These are phyloP conservation scores for Mesorhabditis spiculigera DNA, from an alignment of 2,888 invertebrate genomes.

Conservation along the genomic window DNA sequence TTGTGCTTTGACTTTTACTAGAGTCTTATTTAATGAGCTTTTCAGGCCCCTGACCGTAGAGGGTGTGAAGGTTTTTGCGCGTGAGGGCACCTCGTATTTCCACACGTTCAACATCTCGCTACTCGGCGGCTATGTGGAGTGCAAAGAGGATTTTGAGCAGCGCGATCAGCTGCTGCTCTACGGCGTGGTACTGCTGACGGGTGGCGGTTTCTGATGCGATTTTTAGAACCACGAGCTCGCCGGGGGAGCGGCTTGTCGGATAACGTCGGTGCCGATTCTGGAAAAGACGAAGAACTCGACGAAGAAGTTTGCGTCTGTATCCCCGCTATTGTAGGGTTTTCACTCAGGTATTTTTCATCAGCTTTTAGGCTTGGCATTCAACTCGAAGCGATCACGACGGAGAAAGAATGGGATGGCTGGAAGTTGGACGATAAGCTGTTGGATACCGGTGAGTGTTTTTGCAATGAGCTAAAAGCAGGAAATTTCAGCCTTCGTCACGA, in stretches of 20 bases:
- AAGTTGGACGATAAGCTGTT: slow-evolving; percentile 43
- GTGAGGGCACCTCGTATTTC: slow-evolving; percentile 55
- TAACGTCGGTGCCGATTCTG: slow-evolving; percentile 44
- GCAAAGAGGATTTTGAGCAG: slow-evolving; percentile 35
- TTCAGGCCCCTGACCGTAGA: slow-evolving; percentile 59
- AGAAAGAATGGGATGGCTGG: slow-evolving; percentile 29
- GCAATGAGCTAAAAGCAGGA: not conserved
- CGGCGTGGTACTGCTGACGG: not conserved
- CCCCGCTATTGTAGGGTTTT: slow-evolving; percentile 34
- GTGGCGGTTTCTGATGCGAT: not conserved
- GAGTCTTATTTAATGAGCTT: slow-evolving; percentile 10
- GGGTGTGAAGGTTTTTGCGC: slow-evolving; percentile 58
- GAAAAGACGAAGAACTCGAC: slow-evolving; percentile 18
- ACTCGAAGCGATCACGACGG: slow-evolving; percentile 37
- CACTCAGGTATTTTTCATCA: slow-evolving; percentile 6
- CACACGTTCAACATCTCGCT: slow-evolving; percentile 52
- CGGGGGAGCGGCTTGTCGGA: slow-evolving; percentile 41
- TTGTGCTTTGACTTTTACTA: not conserved
- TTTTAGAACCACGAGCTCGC: slow-evolving; percentile 22
- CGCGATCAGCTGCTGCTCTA: slow-evolving; percentile 17
- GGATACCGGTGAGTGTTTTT: slow-evolving; percentile 46
- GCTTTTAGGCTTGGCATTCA: slow-evolving; percentile 36
- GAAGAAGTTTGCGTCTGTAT: slow-evolving; percentile 30
- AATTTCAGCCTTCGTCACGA: slow-evolving; percentile 20
- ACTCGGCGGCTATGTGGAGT: slow-evolving; percentile 36